Evolutionary conservation across 2,888 invertebrate species (phyloP).

Genomic region (Nycteola revayana): DNA sequence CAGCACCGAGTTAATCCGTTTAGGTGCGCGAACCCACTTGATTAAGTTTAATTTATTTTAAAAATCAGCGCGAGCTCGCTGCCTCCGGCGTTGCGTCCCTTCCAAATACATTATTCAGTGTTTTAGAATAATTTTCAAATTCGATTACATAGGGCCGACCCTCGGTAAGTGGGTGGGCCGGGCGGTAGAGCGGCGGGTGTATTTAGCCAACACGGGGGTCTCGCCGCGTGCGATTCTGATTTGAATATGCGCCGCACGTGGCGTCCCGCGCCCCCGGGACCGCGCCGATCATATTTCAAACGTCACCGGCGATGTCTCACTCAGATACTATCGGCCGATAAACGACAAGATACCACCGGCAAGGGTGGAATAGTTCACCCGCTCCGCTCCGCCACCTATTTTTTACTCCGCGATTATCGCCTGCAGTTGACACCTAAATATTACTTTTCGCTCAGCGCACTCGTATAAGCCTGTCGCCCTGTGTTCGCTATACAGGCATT

Average conservation of each 20-base stretch:
- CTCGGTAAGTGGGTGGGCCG: slow-evolving; percentile 78
- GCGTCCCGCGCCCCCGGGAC: slow-evolving; percentile 71
- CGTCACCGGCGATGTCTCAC: slow-evolving; percentile 81
- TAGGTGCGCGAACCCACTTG: slow-evolving; percentile 81
- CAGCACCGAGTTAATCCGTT: slow-evolving; percentile 81
- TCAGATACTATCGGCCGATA: slow-evolving; percentile 80
- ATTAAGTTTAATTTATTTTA: slow-evolving; percentile 82
- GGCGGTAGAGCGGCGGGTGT: slow-evolving; percentile 70
- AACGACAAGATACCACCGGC: slow-evolving; percentile 68
- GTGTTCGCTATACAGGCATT: slow-evolving; percentile 58
- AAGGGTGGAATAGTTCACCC: slow-evolving; percentile 74
- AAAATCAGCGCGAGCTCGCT: slow-evolving; percentile 74
- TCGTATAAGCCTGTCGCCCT: slow-evolving; percentile 31
- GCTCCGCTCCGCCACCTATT: slow-evolving; percentile 58
- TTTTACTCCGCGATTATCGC: slow-evolving; percentile 79
- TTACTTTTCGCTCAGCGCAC: slow-evolving; percentile 66
- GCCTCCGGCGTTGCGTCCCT: slow-evolving; percentile 74
- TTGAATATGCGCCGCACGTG: slow-evolving; percentile 82
- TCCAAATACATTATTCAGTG: slow-evolving; percentile 81
- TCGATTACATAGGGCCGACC: slow-evolving; percentile 82
- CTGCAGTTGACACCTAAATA: slow-evolving; percentile 81
- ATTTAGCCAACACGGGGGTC: slow-evolving; percentile 82
- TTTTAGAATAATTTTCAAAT: slow-evolving; percentile 83
- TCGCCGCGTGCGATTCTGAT: slow-evolving; percentile 78
- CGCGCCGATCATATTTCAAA: slow-evolving; percentile 81